Conservation (phyloP, 2,113 vertebrate genomes). For the Podarcis cretensis region DNA sequence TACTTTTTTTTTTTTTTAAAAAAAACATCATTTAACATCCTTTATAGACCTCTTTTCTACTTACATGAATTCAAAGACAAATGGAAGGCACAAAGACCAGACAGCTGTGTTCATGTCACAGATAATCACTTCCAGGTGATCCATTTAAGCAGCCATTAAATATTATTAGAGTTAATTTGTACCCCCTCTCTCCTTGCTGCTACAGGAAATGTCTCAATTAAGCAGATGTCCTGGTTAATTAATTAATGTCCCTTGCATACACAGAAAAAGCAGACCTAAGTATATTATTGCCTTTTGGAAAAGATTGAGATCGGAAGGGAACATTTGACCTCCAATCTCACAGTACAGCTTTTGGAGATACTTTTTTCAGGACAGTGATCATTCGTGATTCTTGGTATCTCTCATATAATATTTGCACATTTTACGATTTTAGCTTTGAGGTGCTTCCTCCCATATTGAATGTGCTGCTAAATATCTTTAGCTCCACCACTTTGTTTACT, state of each 20-base stretch:
- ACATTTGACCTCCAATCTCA: too few relatives aligned
- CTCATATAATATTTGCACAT: too few relatives aligned
- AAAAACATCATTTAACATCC: not conserved
- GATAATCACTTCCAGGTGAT: constrained; percentile 20
- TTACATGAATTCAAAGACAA: not conserved
- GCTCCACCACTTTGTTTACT: too few relatives aligned
- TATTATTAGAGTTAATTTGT: constrained; percentile 18
- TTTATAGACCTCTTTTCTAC: not conserved
- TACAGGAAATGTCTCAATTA: constrained; percentile 29
- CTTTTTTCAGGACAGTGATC: too few relatives aligned
- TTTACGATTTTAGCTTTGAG: too few relatives aligned
- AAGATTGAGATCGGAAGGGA: not conserved
- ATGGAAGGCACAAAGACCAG: not conserved
- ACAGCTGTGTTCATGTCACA: not conserved
- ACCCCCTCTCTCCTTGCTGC: not conserved
- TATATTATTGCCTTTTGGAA: not conserved
- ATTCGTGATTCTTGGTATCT: too few relatives aligned
- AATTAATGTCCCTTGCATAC: not conserved
- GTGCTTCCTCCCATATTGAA: too few relatives aligned
- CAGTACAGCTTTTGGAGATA: too few relatives aligned
- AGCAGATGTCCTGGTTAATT: constrained; percentile 22
- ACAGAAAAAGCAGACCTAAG: not conserved
- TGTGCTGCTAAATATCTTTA: too few relatives aligned
- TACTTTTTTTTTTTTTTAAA: too few relatives aligned
- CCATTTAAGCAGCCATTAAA: constrained; percentile 10